Evolutionary conservation across 2,888 invertebrate species (phyloP), one percentile per base, ranked within the genome.

Genomic region (Lycaena phlaeas): DNA sequence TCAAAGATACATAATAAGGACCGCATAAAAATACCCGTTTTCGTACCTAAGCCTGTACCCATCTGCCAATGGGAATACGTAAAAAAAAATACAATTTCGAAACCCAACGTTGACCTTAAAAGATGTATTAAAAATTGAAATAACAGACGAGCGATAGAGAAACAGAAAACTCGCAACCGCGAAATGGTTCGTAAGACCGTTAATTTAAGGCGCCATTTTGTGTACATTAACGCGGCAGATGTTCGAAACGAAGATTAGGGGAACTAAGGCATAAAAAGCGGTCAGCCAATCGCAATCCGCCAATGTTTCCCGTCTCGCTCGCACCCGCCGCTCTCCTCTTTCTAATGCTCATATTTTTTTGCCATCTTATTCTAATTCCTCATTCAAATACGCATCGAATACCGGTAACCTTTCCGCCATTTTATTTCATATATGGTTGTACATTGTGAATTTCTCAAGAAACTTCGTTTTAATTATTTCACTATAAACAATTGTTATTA

Each of bases 201-300:
- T 68, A 73, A 63, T 68, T 74, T 81, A 81, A 76, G 72, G 79
- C 65, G 69, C 72, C 64, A 71, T 77, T 78, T 79, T 73, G 72
- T 68, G 71, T 73, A 72, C 71, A 77, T 77, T 69, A 73, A 58
- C 61, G 64, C 52, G 66, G 78, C 82, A 82, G 81, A 81, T 82
- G 82, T 69, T 73, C 72, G 69, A 76, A 78, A 77, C 69, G 64
- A 78, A 82, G 79, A 82, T 84, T 84, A 82, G 84, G 84, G 84
- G 82, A 82, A 81, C 77, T 81, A 78, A 81, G 56, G 69, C 74
- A 82, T 82, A 82, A 84, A 84, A 84, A 81, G 68, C 67, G 73
- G 77, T 76, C 79, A 77, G 72, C 82, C 82, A 82, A 84, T 82
- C 54, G 64, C 61, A 56, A 53, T 46, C 53, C 59, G 52, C 53